Base-by-base conservation (phyloP, 2,797 vertebrate species). In the Oryzias sinensis region DNA sequence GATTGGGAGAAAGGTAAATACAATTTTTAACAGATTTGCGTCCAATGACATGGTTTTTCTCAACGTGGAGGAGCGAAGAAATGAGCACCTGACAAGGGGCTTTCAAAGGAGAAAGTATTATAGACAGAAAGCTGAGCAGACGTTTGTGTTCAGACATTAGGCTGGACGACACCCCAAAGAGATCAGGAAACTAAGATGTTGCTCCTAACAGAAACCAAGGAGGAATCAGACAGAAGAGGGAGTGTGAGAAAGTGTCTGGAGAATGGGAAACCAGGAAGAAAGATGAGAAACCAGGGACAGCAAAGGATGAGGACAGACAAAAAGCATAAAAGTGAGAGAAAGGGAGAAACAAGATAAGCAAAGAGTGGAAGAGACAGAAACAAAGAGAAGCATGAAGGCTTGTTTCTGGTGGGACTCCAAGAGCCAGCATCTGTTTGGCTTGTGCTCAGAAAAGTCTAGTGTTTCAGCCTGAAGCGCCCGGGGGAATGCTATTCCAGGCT, bases 351-450 rank as follows among this genome's bases (percentile, higher is more conserved):
- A 64, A 68, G 60, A 62, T 49, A 69, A 70, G 70, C 40, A 59
- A 62, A 63, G 58, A 56, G 66, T 61, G 59, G 72, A 73, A 78
- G 61, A 73, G 64, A 76, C 27, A 76, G 64, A 81, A 59, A 77
- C 54, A 68, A 76, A 82, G 78, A 76, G 70, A 81, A 83, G 82
- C 85, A 88, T 83, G 89, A 88, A 91, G 89, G 85, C 85, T 88
- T 84, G 79, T 88, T 83, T 89, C 88, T 90, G 90, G 89, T 90
- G 87, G 76, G 81, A 89, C 79, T 89, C 88, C 90, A 89, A 88
- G 86, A 89, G 81, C 86, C 86, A 88, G 90, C 91, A 92, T 91
- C 91, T 92, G 89, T 91, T 92, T 91, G 90, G 90, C 91, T 89
- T 74, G 58, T 53, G 64, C 83, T 90, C 89, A 90, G 90, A 89